These are phyloP conservation scores for Timema podura DNA, from an alignment of 2,888 invertebrate species.

Conservation along the genomic window DNA sequence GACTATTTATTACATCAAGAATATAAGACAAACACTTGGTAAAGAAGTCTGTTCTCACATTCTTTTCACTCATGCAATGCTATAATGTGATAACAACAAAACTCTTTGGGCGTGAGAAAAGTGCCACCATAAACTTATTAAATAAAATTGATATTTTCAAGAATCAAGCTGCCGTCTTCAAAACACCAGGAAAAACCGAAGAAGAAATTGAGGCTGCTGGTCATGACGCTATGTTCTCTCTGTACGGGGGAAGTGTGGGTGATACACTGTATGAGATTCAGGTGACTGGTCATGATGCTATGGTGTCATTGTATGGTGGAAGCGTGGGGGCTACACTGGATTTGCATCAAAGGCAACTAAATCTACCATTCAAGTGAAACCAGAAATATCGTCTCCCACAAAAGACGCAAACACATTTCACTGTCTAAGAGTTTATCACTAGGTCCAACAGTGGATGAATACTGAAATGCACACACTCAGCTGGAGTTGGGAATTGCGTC, in stretches of 20 bases:
- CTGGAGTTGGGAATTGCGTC: slow-evolving; percentile 9
- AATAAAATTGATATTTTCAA: background rate
- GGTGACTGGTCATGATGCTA: slow-evolving; percentile 1
- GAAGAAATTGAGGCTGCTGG: slow-evolving; percentile 4
- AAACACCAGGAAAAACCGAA: background rate
- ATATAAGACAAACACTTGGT: background rate
- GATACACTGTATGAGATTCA: slow-evolving; percentile 11
- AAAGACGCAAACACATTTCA: slow-evolving; percentile 8
- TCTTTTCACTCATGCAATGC: slow-evolving; percentile 7
- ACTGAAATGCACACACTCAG: slow-evolving; percentile 3
- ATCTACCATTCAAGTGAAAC: slow-evolving; percentile 2
- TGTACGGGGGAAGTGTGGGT: background rate
- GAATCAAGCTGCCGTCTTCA: background rate
- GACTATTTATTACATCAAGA: background rate
- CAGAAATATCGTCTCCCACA: slow-evolving; percentile 8
- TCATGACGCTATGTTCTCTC: background rate
- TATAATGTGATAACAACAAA: background rate
- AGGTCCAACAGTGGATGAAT: slow-evolving; percentile 6
- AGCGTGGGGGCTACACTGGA: background rate
- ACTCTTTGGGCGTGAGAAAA: background rate
- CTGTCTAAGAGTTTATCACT: slow-evolving; percentile 1
- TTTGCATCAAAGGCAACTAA: slow-evolving; percentile 8
- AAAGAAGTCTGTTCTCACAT: slow-evolving; percentile 12
- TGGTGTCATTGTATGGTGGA: background rate
- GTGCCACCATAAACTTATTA: background rate